These are phyloP conservation scores for Eretmochelys imbricata DNA, from an alignment of 2,113 vertebrate species.

Conservation along the genomic window DNA sequence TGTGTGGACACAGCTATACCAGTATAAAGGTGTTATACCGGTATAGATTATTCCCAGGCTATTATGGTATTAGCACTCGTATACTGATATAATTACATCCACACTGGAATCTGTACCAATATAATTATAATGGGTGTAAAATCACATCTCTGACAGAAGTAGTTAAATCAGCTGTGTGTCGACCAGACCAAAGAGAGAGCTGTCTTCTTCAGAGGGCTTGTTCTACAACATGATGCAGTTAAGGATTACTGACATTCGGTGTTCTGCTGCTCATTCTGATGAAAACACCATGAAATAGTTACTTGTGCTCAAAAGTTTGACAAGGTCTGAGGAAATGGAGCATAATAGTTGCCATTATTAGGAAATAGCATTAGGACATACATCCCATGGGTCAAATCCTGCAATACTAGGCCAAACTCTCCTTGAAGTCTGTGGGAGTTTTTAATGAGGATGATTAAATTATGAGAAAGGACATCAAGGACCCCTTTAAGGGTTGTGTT, in stretches of 20 bases:
- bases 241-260: background rate
- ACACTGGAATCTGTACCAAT: background rate
- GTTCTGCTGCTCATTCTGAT: background rate
- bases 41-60: background rate
- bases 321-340: slow-evolving; percentile 43
- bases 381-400: background rate
- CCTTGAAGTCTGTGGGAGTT: background rate
- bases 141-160: background rate
- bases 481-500: background rate
- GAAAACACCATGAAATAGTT: background rate
- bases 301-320: slow-evolving; percentile 6
- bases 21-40: background rate
- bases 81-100: background rate
- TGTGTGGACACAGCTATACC: background rate
- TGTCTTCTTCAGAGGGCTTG: background rate
- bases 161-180: background rate
- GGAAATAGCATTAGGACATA: slow-evolving; percentile 27
- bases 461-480: background rate
- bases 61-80: background rate
- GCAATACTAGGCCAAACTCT: background rate
- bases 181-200: background rate
- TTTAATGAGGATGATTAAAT: background rate
- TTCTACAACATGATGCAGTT: background rate
- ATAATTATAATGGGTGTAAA: background rate
- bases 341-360: slow-evolving; percentile 30